These are phyloP conservation scores for Tragelaphus scriptus DNA, from an alignment of 2,113 vertebrate species.

Conservation along the genomic window DNA sequence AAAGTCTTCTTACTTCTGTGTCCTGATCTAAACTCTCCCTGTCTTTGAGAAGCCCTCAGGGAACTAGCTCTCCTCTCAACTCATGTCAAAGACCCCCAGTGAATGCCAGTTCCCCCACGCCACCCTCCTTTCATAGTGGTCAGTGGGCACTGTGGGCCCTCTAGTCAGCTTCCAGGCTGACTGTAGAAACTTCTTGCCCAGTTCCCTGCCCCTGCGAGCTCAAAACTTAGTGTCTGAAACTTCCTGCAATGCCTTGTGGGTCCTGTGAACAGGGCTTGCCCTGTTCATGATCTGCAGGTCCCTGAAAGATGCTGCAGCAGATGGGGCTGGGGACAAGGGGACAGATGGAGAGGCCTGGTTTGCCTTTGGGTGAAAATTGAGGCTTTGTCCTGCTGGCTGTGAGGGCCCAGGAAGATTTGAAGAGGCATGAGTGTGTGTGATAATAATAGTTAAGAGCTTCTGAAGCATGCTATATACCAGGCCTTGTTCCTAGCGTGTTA, in stretches of 20 bases:
- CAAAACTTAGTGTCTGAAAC: neutral
- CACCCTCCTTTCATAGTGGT: rapidly evolving
- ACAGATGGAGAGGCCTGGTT: neutral
- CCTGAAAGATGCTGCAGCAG: neutral
- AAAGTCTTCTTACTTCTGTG: neutral
- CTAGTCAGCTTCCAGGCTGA: too few relatives aligned
- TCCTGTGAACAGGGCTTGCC: neutral
- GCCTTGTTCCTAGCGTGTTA: neutral
- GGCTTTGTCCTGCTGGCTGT: neutral
- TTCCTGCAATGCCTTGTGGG: neutral
- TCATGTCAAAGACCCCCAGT: neutral
- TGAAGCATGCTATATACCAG: neutral
- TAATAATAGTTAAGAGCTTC: neutral
- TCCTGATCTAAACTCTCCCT: neutral
- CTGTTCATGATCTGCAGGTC: neutral
- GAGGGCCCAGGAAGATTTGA: neutral
- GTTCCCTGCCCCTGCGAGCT: neutral
- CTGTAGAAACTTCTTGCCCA: neutral
- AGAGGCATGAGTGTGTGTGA: neutral
- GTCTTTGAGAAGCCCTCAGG: neutral
- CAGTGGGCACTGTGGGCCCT: neutral
- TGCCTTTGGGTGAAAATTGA: neutral
- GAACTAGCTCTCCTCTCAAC: neutral
- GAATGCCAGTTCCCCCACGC: neutral
- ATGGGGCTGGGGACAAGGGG: neutral